Evolutionary conservation across 2,797 vertebrate species (phyloP).

Genomic region (Rhincodon typus): DNA sequence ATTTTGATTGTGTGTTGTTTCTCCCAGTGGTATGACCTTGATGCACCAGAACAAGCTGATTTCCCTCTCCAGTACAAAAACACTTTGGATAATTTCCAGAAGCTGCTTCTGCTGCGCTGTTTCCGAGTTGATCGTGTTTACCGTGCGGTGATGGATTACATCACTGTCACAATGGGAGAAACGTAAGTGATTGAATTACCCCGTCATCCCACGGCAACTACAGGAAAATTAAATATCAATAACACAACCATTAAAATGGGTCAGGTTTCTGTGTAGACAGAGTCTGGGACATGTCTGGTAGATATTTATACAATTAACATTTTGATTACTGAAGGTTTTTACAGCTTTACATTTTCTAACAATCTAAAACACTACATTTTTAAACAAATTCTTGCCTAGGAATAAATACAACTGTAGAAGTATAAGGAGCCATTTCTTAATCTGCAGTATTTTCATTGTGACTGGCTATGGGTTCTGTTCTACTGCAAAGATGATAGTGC

Average conservation of each 20-base stretch:
- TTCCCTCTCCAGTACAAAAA: conserved; percentile 70
- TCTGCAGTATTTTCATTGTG: not conserved
- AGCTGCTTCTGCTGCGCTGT: conserved; percentile 80
- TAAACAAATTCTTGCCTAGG: not conserved
- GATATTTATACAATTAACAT: not conserved
- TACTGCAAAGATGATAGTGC: not conserved
- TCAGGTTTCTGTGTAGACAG: not conserved
- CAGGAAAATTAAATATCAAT: not conserved
- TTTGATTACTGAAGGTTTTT: not conserved
- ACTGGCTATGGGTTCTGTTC: not conserved
- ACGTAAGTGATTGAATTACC: conserved; percentile 61
- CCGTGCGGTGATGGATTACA: conserved; percentile 79
- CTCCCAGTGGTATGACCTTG: conserved; percentile 82
- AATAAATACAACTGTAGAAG: not conserved
- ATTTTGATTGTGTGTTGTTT: not conserved
- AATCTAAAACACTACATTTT: not conserved
- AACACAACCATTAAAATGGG: not conserved
- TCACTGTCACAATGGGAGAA: conserved; percentile 76
- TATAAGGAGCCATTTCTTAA: not conserved
- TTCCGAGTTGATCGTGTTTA: conserved; percentile 89
- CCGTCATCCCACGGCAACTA: not conserved
- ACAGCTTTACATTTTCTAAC: not conserved
- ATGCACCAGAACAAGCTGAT: conserved; percentile 69
- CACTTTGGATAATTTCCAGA: conserved; percentile 75
- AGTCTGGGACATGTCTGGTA: not conserved